phyloP scores from a whole-genome alignment of 2,888 invertebrate genomes.

The Thymelicus lineola region DNA sequence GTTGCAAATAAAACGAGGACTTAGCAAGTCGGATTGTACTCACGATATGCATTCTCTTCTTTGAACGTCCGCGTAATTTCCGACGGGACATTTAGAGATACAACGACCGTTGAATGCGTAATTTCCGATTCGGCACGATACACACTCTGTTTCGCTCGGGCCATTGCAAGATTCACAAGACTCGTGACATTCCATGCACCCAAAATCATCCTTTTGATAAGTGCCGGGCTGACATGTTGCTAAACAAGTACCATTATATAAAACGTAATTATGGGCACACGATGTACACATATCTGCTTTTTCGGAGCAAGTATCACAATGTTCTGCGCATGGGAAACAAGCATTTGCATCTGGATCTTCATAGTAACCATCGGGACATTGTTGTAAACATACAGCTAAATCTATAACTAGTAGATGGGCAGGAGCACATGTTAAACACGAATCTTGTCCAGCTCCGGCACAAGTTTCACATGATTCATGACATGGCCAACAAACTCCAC shows the following conservation, averaged over 20 bases:
- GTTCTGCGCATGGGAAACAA: conserved; percentile 94
- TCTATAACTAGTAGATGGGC: conserved; percentile 93
- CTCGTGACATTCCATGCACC: conserved; percentile 91
- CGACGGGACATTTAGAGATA: conserved; percentile 89
- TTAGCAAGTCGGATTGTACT: conserved; percentile 52
- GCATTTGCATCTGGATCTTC: conserved; percentile 91
- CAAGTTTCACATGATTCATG: conserved; percentile 96
- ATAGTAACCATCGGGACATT: conserved; percentile 95
- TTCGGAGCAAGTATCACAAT: conserved; percentile 94
- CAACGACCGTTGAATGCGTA: conserved; percentile 90
- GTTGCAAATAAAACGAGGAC: conserved; percentile 39
- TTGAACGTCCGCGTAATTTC: conserved; percentile 90
- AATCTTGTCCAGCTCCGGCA: conserved; percentile 94
- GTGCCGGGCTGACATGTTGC: conserved; percentile 93
- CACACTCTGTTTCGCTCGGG: conserved; percentile 91
- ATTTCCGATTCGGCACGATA: conserved; percentile 90
- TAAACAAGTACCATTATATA: conserved; percentile 93
- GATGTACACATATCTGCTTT: conserved; percentile 94
- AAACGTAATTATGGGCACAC: conserved; percentile 94
- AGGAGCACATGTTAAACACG: conserved; percentile 93
- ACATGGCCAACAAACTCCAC: conserved; percentile 93
- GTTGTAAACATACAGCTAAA: conserved; percentile 93
- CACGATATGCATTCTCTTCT: conserved; percentile 90
- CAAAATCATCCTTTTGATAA: conserved; percentile 94
- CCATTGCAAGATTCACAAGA: conserved; percentile 93